These are phyloP conservation scores for Hippocampus mohnikei DNA, from an alignment of 2,113 vertebrate species.

Conservation along the genomic window DNA sequence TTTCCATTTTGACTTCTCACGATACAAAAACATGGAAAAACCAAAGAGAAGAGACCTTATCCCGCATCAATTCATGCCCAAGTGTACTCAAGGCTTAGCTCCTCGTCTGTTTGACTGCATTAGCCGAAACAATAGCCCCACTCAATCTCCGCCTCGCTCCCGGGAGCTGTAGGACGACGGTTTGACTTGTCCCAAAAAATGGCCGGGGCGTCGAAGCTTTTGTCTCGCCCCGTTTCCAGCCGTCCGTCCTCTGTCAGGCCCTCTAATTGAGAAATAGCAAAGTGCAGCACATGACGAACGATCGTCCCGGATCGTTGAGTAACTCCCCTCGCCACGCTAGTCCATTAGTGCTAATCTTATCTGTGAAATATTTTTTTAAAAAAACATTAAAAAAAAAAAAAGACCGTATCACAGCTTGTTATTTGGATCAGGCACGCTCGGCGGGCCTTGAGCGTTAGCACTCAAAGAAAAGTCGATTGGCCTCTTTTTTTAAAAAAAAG, in stretches of 20 bases:
- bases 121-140: constrained; percentile 66
- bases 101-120: constrained; percentile 51
- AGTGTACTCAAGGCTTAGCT: neutral
- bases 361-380: constrained; percentile 42
- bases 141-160: constrained; percentile 58
- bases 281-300: constrained; percentile 35
- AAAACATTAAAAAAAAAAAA: constrained; percentile 21
- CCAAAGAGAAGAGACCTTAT: neutral
- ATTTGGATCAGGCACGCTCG: constrained; percentile 24
- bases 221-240: constrained; percentile 43
- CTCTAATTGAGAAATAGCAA: constrained; percentile 55
- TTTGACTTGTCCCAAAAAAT: neutral
- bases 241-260: constrained; percentile 42
- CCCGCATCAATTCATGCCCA: neutral
- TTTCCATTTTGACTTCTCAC: neutral
- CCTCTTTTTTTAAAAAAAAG: constrained; percentile 27
- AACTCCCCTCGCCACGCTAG: constrained; percentile 17
- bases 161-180: constrained; percentile 18
- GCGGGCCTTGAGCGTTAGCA: constrained; percentile 29
- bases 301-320: constrained; percentile 50
- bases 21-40: neutral
- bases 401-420: constrained; percentile 9
- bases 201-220: constrained; percentile 25
- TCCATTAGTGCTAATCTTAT: constrained; percentile 53
- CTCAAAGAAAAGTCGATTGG: constrained; percentile 35